Evolutionary conservation across 2,797 vertebrate genomes (phyloP).

Genomic region (Pseudomugil gertrudae): DNA sequence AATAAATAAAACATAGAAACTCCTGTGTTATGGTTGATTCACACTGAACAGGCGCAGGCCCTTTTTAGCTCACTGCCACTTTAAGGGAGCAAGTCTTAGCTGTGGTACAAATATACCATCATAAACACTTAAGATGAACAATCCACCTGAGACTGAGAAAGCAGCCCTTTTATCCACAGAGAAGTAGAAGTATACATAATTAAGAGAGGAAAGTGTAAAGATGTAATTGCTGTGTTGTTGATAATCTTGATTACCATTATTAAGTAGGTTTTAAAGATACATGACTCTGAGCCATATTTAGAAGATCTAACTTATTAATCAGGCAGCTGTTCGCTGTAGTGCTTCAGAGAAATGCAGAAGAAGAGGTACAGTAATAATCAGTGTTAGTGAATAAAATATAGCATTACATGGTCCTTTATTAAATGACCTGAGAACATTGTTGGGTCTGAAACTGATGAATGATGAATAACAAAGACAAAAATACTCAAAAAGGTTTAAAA

Average conservation of each 20-base stretch:
- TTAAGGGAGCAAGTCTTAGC: constrained; percentile 64
- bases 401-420: constrained; percentile 18
- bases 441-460: not conserved
- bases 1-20: constrained; percentile 86
- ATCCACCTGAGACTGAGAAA: constrained; percentile 81
- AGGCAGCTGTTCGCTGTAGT: constrained; percentile 83
- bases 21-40: constrained; percentile 72
- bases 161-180: constrained; percentile 66
- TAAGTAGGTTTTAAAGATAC: constrained; percentile 84
- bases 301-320: constrained; percentile 84
- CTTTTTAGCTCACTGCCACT: constrained; percentile 67
- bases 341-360: constrained; percentile 70
- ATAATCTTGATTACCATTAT: constrained; percentile 84
- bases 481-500: constrained; percentile 21
- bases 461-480: constrained; percentile 12
- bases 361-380: constrained; percentile 53
- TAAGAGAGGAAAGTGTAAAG: constrained; percentile 85
- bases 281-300: constrained; percentile 87
- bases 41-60: constrained; percentile 32
- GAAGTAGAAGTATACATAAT: constrained; percentile 81
- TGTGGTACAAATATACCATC: constrained; percentile 72
- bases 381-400: constrained; percentile 2
- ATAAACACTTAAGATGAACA: constrained; percentile 83
- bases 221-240: constrained; percentile 83
- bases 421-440: constrained; percentile 3